Conservation (phyloP, 2,888 invertebrate genomes). For the Drosophila sordidula region DNA sequence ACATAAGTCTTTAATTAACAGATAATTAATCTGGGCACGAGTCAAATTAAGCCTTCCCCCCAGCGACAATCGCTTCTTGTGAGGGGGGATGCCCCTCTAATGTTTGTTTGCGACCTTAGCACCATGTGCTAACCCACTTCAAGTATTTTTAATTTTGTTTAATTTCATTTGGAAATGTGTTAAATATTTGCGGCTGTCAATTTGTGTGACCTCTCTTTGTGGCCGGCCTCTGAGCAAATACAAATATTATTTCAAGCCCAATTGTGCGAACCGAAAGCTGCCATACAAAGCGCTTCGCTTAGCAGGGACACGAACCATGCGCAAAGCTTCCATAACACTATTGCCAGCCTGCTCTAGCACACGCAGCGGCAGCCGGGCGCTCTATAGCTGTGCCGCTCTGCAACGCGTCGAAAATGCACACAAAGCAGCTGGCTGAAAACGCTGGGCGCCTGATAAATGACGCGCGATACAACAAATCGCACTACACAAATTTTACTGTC, state of each 20-base stretch:
- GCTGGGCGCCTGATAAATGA: conserved; percentile 83
- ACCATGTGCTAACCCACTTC: conserved; percentile 34
- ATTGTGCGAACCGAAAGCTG: conserved; percentile 17
- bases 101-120: conserved; percentile 38
- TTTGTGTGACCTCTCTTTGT: conserved; percentile 49
- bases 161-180: conserved; percentile 53
- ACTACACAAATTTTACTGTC: conserved; percentile 68
- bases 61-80: background rate
- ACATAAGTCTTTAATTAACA: conserved; percentile 24
- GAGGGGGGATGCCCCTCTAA: background rate
- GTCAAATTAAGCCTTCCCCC: conserved; percentile 19
- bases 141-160: conserved; percentile 37
- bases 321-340: background rate
- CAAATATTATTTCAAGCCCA: conserved; percentile 32
- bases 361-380: background rate
- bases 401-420: conserved; percentile 40
- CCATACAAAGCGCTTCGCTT: background rate
- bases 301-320: conserved; percentile 26
- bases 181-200: conserved; percentile 68
- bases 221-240: conserved; percentile 24
- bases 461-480: conserved; percentile 83
- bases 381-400: conserved; percentile 29
- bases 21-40: conserved; percentile 38
- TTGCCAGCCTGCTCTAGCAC: conserved; percentile 20
- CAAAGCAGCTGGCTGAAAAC: conserved; percentile 52